Evolutionary conservation across 2,888 invertebrate genomes (phyloP).

Genomic region (Paralinhomoeus sp.): DNA sequence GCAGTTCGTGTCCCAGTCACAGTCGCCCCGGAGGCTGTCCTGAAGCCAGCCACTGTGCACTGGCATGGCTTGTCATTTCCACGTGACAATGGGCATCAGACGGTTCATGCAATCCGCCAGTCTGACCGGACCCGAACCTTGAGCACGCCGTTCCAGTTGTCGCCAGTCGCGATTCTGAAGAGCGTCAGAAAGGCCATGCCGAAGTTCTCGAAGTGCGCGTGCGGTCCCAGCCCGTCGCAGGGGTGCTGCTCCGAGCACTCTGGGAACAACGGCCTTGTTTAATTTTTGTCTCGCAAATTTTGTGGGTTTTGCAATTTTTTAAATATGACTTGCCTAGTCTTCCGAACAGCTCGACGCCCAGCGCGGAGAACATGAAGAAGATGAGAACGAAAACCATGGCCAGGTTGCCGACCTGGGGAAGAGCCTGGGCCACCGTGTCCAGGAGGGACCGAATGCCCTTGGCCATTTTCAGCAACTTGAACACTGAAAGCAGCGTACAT

Average conservation of each 20-base stretch:
- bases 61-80: too few species aligned
- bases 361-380: slow-evolving; percentile 97
- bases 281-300: too few species aligned
- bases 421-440: slow-evolving; percentile 96
- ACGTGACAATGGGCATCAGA: too few species aligned
- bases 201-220: slow-evolving; percentile 68
- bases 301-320: too few species aligned
- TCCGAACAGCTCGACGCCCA: slow-evolving; percentile 95
- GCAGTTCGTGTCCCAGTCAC: slow-evolving; percentile 59
- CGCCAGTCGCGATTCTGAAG: slow-evolving; percentile 95
- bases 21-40: slow-evolving; percentile 45
- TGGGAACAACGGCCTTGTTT: slow-evolving; percentile 20
- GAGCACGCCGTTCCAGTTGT: slow-evolving; percentile 99
- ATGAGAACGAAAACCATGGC: slow-evolving; percentile 90
- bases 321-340: slow-evolving; percentile 42
- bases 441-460: slow-evolving; percentile 89
- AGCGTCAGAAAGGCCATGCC: slow-evolving; percentile 91
- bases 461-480: slow-evolving; percentile 96
- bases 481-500: too few species aligned
- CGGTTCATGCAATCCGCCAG: too few species aligned
- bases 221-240: slow-evolving; percentile 88
- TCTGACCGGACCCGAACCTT: slow-evolving; percentile 36
- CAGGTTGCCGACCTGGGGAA: slow-evolving; percentile 95
- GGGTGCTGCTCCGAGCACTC: slow-evolving; percentile 79
- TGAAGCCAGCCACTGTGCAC: too few species aligned